These are phyloP conservation scores for Pachyrhynchus sulphureomaculatus DNA, from an alignment of 1,140 invertebrate genomes.

Conservation along the genomic window DNA sequence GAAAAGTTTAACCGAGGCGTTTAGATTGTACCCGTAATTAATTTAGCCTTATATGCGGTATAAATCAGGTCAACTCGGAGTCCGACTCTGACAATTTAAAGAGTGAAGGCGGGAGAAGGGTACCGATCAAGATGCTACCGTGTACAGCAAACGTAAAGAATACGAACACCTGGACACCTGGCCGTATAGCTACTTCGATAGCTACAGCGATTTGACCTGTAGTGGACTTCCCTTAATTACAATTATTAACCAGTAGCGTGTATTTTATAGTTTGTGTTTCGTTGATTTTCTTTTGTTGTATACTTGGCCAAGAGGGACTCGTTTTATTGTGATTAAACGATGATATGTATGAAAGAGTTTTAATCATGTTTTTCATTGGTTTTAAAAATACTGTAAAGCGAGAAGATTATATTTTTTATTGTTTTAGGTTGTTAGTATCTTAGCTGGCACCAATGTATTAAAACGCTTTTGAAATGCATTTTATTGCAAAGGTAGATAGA, in stretches of 20 bases:
- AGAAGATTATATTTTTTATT: no score
- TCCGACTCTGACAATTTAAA: conserved; percentile 1
- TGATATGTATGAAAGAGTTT: conserved; percentile 6
- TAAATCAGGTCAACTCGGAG: neutral
- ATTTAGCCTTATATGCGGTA: no score
- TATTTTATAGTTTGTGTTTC: conserved; percentile 27
- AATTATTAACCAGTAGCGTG: conserved; percentile 44
- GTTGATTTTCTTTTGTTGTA: conserved; percentile 9
- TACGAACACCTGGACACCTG: conserved; percentile 35
- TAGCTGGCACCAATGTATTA: no score
- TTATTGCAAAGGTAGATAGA: no score
- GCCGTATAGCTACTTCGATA: conserved; percentile 23
- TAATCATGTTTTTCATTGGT: neutral
- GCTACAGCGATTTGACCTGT: conserved; percentile 31
- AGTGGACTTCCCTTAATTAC: conserved; percentile 42
- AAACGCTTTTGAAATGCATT: no score
- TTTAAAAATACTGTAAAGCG: neutral
- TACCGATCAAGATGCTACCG: conserved; percentile 32
- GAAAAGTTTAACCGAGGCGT: no score
- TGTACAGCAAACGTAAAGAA: conserved; percentile 32
- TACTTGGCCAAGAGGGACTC: neutral
- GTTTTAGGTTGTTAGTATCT: no score
- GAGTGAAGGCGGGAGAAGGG: conserved; percentile 18
- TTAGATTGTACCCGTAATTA: no score
- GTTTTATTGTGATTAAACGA: conserved; percentile 12